phyloP scores from a whole-genome alignment of 2,113 vertebrate genomes.

The Notechis scutatus region DNA sequence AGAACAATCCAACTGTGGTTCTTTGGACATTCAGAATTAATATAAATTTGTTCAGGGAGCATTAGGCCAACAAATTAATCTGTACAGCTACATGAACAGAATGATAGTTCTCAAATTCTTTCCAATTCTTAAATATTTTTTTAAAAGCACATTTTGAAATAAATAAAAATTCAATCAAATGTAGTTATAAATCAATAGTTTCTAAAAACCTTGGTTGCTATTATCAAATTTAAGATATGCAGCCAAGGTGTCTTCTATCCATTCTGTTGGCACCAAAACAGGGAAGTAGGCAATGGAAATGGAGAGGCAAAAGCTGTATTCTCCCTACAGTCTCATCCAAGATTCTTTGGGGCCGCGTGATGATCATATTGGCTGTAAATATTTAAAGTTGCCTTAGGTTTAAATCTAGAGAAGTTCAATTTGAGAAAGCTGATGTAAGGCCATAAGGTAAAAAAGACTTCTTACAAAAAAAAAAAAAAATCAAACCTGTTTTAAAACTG shows the following conservation, averaged over 20 bases:
- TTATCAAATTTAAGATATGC: slow-evolving; percentile 25
- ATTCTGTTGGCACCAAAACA: neutral
- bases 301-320: neutral
- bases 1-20: neutral
- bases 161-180: slow-evolving; percentile 38
- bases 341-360: neutral
- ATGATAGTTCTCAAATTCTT: neutral
- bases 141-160: slow-evolving; percentile 1
- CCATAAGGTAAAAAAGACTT: neutral
- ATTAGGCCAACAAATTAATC: neutral
- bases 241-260: slow-evolving; percentile 27
- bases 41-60: neutral
- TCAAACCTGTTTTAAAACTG: neutral
- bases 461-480: neutral
- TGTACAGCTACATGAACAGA: neutral
- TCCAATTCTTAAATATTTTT: neutral
- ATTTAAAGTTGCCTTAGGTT: neutral
- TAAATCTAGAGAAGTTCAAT: neutral
- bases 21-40: neutral
- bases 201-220: slow-evolving; percentile 29
- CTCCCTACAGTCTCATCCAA: neutral
- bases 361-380: neutral
- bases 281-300: neutral
- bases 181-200: slow-evolving; percentile 8
- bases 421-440: neutral